Evolutionary conservation across 2,113 vertebrate species (phyloP).

Genomic region (Erythrocercus mccallii): DNA sequence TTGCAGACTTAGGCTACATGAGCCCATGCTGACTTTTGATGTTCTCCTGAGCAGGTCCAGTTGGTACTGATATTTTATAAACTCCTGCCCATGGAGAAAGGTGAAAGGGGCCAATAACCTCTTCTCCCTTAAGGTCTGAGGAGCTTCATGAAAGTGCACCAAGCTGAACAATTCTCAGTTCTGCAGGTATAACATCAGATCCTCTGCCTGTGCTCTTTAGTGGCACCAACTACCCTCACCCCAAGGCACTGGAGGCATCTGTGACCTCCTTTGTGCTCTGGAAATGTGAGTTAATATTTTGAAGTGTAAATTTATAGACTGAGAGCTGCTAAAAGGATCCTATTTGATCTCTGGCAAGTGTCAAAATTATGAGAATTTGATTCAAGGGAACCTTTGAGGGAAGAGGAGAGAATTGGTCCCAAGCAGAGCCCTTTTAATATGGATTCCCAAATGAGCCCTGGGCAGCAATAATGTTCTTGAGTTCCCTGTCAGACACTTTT

Average conservation of each 20-base stretch:
- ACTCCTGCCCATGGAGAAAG: not conserved
- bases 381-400: not conserved
- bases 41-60: not conserved
- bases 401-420: not conserved
- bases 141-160: not conserved
- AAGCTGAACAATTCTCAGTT: not conserved
- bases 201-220: not conserved
- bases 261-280: not conserved
- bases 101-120: not conserved
- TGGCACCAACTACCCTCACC: not conserved
- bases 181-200: not conserved
- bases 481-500: not conserved
- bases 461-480: not conserved
- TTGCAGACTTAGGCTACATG: not conserved
- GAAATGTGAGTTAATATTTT: not conserved
- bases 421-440: not conserved
- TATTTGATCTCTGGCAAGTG: not conserved
- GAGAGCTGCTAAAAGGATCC: not conserved
- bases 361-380: not conserved
- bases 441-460: not conserved
- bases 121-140: not conserved
- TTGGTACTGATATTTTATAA: not conserved
- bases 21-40: not conserved
- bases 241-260: not conserved
- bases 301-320: not conserved